Evolutionary conservation across 2,113 vertebrate species (phyloP), one percentile per base, ranked within the genome.

Genomic region (Xenopus laevis): DNA sequence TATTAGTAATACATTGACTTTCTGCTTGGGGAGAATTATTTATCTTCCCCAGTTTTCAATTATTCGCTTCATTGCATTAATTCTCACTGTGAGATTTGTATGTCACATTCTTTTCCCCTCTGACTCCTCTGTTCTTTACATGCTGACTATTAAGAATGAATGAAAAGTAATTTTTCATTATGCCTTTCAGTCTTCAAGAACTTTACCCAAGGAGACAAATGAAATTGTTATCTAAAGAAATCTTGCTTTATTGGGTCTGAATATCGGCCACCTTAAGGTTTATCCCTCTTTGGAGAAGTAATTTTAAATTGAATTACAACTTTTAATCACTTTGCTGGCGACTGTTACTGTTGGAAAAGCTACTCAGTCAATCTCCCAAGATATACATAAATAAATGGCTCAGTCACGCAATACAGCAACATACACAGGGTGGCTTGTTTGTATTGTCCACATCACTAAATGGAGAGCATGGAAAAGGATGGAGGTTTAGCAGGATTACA

Each of bases 111-210:
- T 16, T 21, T 60, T 13, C 9, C n/a, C 12, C 33, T 27, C 16
- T 7, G 18, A 44, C 23, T 40, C 17, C 23, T 27, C 23, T 27
- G 16, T 68, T 55, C 58, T 53, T 76, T 74, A 68, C 9, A 68
- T 68, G 59, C 33, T 13, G 30, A 61, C 45, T 62, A 63, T 74
- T 67, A 78, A 62, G 70, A 82, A 13, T 50, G 47, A 58, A 67
- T 50, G 47, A 58, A 67, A 77, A 23, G 11, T 9, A 52, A 76
- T 76, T 76, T 40, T 76, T 63, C 72, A 68, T 75, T 75, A 62
- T 62, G 65, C 58, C 58, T 74, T 68, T 61, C 57, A 68, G 8
- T 61, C 65, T 53, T 45, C 46, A 76, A 16, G 13, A 33, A 62
- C 46, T 53, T 76, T 76, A 68, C 66, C 33, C 13, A n/a, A 68